A percentile compares a stretch with the other conserved stretches of the same genome.
Evolutionary conservation across 2,888 invertebrate species (phyloP).

Genomic region (Campoplex capitator): DNA sequence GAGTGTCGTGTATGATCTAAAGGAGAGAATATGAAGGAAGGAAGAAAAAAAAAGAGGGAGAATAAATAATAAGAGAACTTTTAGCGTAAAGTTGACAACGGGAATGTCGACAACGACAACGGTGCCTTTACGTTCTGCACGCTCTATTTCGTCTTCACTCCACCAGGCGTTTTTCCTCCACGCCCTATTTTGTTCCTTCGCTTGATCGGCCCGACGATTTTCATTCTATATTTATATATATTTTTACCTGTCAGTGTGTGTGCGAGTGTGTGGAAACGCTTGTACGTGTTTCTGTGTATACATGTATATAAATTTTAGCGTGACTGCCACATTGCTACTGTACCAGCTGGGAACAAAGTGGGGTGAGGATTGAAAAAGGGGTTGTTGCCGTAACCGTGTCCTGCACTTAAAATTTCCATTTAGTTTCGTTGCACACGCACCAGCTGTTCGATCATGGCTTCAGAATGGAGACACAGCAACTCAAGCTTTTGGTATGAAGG

Average conservation of each 20-base stretch:
- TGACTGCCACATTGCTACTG: constrained; percentile 44
- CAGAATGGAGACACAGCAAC: constrained; percentile 53
- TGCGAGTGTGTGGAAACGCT: background rate
- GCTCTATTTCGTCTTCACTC: constrained; percentile 65
- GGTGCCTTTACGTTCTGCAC: constrained; percentile 62
- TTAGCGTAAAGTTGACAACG: constrained; percentile 40
- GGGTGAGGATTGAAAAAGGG: constrained; percentile 33
- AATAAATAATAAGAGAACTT: constrained; percentile 45
- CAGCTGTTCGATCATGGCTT: constrained; percentile 72
- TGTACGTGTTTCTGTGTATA: background rate
- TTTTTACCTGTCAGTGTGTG: background rate
- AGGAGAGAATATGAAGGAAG: background rate
- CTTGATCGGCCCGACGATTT: constrained; percentile 58
- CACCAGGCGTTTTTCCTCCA: constrained; percentile 59
- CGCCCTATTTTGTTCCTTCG: constrained; percentile 66
- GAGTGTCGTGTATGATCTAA: background rate
- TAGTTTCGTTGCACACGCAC: constrained; percentile 72
- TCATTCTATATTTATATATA: background rate
- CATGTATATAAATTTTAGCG: constrained; percentile 38
- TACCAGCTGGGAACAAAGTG: constrained; percentile 26
- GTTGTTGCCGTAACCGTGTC: constrained; percentile 58
- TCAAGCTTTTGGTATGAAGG: background rate
- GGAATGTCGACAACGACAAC: constrained; percentile 41
- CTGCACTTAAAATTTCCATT: constrained; percentile 79
- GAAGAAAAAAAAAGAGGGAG: background rate